These are phyloP conservation scores for Yponomeuta sedellus DNA, from an alignment of 2,888 invertebrate species.

Conservation along the genomic window DNA sequence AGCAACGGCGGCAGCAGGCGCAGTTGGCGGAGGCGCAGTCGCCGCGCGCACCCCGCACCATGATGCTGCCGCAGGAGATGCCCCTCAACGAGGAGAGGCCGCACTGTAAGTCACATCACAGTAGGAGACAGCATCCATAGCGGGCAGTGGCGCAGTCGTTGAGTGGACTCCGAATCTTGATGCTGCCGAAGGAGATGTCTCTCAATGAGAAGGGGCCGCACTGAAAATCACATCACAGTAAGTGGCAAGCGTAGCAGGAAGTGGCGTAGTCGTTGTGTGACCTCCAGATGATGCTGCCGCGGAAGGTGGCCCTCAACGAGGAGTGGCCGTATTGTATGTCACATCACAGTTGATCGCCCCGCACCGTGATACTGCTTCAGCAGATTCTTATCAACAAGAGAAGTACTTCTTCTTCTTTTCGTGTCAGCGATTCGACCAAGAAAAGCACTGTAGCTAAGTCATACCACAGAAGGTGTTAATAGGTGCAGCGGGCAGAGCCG, in stretches of 20 bases:
- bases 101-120: neutral
- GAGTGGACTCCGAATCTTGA: conserved; percentile 71
- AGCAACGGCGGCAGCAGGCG: conserved; percentile 29
- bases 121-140: neutral
- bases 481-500: no score
- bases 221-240: conserved; percentile 75
- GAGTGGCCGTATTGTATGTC: conserved; percentile 87
- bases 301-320: conserved; percentile 69
- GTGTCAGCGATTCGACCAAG: no score
- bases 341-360: no score
- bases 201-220: conserved; percentile 82
- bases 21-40: conserved; percentile 51
- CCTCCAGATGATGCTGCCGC: conserved; percentile 73
- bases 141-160: conserved; percentile 44
- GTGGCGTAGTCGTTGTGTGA: conserved; percentile 61
- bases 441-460: no score
- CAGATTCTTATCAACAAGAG: no score
- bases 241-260: no score
- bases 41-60: conserved; percentile 70
- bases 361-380: no score
- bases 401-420: no score
- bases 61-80: conserved; percentile 76
- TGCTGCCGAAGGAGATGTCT: conserved; percentile 76
- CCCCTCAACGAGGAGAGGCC: conserved; percentile 36
- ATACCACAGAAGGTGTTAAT: no score